phyloP scores from a whole-genome alignment of 2,113 vertebrate species.

The Chaetorhynchus papuensis region DNA sequence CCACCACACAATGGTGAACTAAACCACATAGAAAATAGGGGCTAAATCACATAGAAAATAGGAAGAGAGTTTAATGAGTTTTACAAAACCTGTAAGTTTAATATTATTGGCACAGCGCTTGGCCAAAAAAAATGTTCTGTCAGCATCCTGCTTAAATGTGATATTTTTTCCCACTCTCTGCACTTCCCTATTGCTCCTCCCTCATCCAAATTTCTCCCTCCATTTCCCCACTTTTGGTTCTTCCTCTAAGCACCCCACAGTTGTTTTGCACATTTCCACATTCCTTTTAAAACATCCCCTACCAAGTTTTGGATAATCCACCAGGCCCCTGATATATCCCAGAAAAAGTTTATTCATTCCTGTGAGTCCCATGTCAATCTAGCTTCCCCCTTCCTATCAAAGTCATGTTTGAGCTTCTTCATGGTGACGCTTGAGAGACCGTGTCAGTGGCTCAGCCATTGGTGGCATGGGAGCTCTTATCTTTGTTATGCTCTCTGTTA shows the following conservation, averaged over 20 bases:
- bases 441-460: no score
- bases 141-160: not conserved
- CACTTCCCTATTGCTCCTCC: not conserved
- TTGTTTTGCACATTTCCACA: not conserved
- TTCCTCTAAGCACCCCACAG: not conserved
- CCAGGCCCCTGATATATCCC: not conserved
- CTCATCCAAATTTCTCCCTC: not conserved
- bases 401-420: not conserved
- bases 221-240: not conserved
- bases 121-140: not conserved
- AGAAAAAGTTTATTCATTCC: not conserved
- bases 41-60: not conserved
- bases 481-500: not conserved
- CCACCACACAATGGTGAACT: not conserved
- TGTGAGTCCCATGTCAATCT: not conserved
- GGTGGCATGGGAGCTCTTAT: not conserved
- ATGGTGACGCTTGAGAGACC: fast-evolving
- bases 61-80: not conserved
- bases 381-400: not conserved
- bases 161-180: not conserved
- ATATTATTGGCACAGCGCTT: not conserved
- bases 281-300: not conserved
- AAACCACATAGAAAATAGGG: not conserved
- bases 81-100: not conserved
- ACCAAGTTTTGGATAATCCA: not conserved